Conservation (phyloP, 2,113 vertebrate species). For the Gorilla gorilla region DNA sequence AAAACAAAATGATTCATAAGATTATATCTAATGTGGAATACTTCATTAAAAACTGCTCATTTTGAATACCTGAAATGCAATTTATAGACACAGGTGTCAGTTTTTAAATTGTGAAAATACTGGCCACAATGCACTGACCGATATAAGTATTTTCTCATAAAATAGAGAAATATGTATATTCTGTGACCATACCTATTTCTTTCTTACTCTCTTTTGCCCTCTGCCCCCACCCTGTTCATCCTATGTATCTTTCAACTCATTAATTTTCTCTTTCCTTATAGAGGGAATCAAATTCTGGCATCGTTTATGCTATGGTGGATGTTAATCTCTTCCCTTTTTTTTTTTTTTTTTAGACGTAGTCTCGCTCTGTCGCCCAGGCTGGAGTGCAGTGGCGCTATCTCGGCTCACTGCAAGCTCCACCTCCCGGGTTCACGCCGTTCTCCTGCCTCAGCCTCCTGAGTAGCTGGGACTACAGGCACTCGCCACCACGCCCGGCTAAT, state of each 20-base stretch:
- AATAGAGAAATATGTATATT: neutral
- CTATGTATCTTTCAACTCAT: neutral
- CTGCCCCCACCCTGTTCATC: neutral
- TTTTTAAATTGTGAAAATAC: neutral
- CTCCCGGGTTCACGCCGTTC: too few relatives aligned
- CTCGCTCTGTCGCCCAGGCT: too few relatives aligned
- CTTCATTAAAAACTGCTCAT: neutral
- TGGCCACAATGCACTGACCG: neutral
- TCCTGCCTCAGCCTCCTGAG: too few relatives aligned
- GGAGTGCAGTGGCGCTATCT: too few relatives aligned
- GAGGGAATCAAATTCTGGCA: neutral
- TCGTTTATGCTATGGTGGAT: neutral
- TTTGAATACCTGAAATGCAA: neutral
- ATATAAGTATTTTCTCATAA: neutral
- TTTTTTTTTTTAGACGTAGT: too few relatives aligned
- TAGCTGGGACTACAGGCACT: too few relatives aligned
- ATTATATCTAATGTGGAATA: neutral
- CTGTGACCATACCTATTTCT: neutral
- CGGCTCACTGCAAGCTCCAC: too few relatives aligned
- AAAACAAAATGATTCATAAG: neutral
- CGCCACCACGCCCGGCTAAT: too few relatives aligned
- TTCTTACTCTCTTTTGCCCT: neutral
- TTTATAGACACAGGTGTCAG: neutral
- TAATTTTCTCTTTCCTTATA: constrained; percentile 4
- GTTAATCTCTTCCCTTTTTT: neutral